Conservation (phyloP, 2,888 invertebrate species). For the Dynastes grantii region DNA sequence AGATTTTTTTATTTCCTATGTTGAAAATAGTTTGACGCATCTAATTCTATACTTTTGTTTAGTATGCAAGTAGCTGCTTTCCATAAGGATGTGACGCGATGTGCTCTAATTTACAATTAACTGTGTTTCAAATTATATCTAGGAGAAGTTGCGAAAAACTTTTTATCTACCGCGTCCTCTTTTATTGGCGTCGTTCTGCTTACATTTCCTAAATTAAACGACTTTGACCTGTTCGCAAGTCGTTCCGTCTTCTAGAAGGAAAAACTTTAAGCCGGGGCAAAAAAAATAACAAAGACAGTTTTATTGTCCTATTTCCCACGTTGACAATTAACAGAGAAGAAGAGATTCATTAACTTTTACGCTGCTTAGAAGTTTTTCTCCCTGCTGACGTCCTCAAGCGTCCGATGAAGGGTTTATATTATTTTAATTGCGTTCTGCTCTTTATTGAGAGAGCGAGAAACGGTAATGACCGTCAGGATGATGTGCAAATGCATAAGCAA, state of each 20-base stretch:
- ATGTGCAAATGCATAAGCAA: no score
- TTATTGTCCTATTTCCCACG: slow-evolving; percentile 46
- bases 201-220: slow-evolving; percentile 44
- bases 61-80: no score
- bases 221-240: slow-evolving; percentile 44
- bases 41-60: no score
- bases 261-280: slow-evolving; percentile 37
- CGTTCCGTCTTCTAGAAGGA: slow-evolving; percentile 5
- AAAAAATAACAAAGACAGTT: slow-evolving; percentile 46
- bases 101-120: slow-evolving; percentile 11
- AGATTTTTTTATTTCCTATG: no score
- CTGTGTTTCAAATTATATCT: slow-evolving; percentile 13
- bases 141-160: slow-evolving; percentile 6
- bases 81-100: no score
- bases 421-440: slow-evolving; percentile 28
- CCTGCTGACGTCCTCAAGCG: slow-evolving; percentile 4
- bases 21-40: no score
- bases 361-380: slow-evolving; percentile 37
- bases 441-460: no score
- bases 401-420: slow-evolving; percentile 24
- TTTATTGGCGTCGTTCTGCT: slow-evolving; percentile 34
- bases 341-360: slow-evolving; percentile 48
- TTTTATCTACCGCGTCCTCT: neutral
- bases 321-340: slow-evolving; percentile 46
- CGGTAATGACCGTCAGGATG: neutral